A percentile compares a stretch with the other conserved stretches of the same genome.
Conservation (phyloP, 2,888 invertebrate species). For the Aphodius sticticus region DNA sequence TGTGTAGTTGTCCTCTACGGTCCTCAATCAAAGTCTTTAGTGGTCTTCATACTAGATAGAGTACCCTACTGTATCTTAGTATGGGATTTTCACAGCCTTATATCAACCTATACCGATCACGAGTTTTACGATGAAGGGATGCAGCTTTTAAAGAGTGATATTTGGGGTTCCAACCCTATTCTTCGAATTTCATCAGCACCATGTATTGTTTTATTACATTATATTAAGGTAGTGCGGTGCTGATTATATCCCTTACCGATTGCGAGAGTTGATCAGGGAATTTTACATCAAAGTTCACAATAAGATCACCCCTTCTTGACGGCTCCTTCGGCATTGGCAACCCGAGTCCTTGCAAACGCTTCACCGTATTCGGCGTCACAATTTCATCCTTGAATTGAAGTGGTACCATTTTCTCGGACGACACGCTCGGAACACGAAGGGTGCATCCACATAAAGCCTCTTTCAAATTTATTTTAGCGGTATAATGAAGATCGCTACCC, state of each 20-base stretch:
- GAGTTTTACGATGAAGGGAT: too few species aligned
- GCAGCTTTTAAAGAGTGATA: too few species aligned
- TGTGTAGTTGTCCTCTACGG: too few species aligned
- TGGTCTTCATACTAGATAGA: too few species aligned
- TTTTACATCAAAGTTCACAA: constrained; percentile 90
- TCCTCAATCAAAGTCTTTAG: too few species aligned
- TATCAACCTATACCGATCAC: too few species aligned
- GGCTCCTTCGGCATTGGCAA: constrained; percentile 93
- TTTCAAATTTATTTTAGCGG: constrained; percentile 83
- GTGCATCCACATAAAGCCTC: constrained; percentile 88
- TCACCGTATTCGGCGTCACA: constrained; percentile 84
- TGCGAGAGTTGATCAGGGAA: constrained; percentile 71
- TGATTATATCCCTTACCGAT: constrained; percentile 56
- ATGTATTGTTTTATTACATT: too few species aligned
- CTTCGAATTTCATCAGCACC: too few species aligned
- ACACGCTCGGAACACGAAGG: constrained; percentile 86
- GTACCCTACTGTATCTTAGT: too few species aligned
- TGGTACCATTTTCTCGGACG: constrained; percentile 73
- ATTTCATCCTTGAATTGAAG: constrained; percentile 79
- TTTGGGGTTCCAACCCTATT: too few species aligned
- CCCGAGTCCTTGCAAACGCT: constrained; percentile 85
- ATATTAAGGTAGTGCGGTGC: not conserved
- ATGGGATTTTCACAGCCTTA: too few species aligned
- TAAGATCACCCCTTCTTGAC: constrained; percentile 83
- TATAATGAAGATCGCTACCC: constrained; percentile 88